Conservation (phyloP, 2,113 vertebrate species). For the Struthio camelus region DNA sequence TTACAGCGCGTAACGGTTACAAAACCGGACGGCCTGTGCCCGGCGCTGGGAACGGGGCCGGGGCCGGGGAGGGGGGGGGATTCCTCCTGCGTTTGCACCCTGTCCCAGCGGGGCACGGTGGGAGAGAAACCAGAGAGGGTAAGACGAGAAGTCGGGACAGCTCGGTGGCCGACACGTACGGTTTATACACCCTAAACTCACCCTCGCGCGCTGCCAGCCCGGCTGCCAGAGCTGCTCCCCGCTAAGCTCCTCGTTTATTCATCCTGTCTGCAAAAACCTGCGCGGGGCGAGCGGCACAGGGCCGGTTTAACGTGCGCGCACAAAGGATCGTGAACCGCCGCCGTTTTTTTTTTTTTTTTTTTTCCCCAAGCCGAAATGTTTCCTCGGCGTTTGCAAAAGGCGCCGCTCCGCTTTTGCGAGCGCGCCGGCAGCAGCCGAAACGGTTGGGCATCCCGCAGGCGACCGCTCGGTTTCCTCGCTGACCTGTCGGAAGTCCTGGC, state of each 20-base stretch:
- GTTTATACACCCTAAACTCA: too few relatives aligned
- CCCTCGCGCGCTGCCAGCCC: too few relatives aligned
- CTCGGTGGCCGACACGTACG: too few relatives aligned
- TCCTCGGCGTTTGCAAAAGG: background rate
- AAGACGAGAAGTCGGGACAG: background rate
- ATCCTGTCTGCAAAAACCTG: background rate
- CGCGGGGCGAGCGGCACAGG: background rate
- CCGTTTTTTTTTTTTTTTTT: too few relatives aligned
- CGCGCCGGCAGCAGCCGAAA: background rate
- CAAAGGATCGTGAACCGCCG: background rate
- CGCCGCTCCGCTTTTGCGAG: fast-evolving
- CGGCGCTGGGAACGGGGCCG: fast-evolving
- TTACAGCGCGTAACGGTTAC: background rate
- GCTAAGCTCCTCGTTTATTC: background rate
- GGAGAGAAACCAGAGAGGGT: background rate
- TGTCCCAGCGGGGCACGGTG: background rate
- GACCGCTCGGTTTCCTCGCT: background rate
- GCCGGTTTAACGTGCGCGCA: background rate
- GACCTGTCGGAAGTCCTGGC: background rate
- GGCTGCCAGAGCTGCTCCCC: too few relatives aligned
- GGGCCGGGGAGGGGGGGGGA: too few relatives aligned
- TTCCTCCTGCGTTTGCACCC: background rate
- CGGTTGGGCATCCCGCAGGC: background rate
- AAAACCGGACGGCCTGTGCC: background rate
- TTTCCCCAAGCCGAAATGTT: background rate